Base-by-base conservation (phyloP, 2,888 invertebrate species). In the Diogma glabrata region DNA sequence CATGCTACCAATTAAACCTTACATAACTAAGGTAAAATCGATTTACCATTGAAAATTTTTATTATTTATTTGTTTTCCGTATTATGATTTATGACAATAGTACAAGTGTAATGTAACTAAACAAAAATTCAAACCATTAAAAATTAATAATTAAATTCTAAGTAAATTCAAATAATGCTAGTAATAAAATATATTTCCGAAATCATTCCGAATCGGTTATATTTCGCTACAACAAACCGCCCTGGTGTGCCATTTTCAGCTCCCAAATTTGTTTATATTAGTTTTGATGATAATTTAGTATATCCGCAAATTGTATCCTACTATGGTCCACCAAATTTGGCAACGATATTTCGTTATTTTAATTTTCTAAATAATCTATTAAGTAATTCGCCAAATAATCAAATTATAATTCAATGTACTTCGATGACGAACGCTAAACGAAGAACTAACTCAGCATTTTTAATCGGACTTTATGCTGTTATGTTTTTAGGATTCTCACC, bases 311-410 rank as follows among this genome's bases (percentile, higher is more conserved):
- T 86, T 69, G 90, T 88, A 69, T 78, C 81, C 20, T 93, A 93
- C 67, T 93, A 93, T 70, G 93, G 93, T 4, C 93, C 93, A 0
- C 71, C 91, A 58, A 92, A 91, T 72, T 73, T 93, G 58, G 86
- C 87, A 3, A 85, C 87, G 75, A 72, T 93, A 26, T 91, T 85
- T 68, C 81, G 84, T 62, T 91, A 89, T 68, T 91, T 88, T 68
- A 76, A 75, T 61, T 80, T 83, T 65, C 66, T 91, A 52, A 83
- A 84, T 62, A 81, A 81, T 54, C 87, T 85, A 67, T 66, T 90
- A 46, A 81, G 82, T 67, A 67, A 68, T 49, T 74, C 76, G 57
- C 74, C 79, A 40, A 73, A 82, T 56, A 79, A 81, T 61, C 86
- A 85, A 67, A 75, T 75, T 60, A 79, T 92, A 54, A 81, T 91